A percentile compares a stretch with the other conserved stretches of the same genome.
These are phyloP conservation scores for Tinamus guttatus DNA, from an alignment of 2,113 vertebrate species.

Conservation along the genomic window DNA sequence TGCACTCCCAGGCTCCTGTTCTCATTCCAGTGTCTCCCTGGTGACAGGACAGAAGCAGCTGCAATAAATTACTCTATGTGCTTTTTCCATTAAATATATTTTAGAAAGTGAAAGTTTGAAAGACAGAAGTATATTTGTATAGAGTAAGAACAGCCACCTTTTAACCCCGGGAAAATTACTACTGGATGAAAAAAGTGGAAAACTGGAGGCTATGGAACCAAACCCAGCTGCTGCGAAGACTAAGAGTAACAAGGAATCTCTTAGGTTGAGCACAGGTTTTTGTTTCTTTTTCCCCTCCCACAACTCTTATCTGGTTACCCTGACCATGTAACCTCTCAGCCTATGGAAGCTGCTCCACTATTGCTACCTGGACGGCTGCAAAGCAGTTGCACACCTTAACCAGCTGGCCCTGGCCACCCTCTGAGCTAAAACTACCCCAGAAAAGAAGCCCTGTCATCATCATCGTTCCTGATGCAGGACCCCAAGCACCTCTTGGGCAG, in stretches of 20 bases:
- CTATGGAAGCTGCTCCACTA: neutral
- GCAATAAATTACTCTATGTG: conserved; percentile 36
- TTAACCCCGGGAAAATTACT: conserved; percentile 34
- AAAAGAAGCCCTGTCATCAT: fast-evolving
- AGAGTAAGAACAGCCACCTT: neutral
- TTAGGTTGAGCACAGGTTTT: neutral
- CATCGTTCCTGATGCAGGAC: fast-evolving
- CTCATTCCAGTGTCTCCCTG: conserved; percentile 17
- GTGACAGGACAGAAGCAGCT: conserved; percentile 42
- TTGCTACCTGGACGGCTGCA: neutral
- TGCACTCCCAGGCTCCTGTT: conserved; percentile 2
- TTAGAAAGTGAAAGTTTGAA: conserved; percentile 30
- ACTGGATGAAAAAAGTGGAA: neutral
- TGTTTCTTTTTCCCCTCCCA: neutral
- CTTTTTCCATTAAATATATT: conserved; percentile 34
- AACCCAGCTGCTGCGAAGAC: neutral
- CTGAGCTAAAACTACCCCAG: neutral
- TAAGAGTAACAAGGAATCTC: neutral
- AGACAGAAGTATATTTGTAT: conserved; percentile 36
- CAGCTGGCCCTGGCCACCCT: neutral
- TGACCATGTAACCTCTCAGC: neutral
- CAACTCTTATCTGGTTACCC: too few relatives aligned
- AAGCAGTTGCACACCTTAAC: neutral
- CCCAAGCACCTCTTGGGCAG: neutral
- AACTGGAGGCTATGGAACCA: neutral